phyloP scores from a whole-genome alignment of 2,888 invertebrate genomes.

The Drosophila aldrichi region DNA sequence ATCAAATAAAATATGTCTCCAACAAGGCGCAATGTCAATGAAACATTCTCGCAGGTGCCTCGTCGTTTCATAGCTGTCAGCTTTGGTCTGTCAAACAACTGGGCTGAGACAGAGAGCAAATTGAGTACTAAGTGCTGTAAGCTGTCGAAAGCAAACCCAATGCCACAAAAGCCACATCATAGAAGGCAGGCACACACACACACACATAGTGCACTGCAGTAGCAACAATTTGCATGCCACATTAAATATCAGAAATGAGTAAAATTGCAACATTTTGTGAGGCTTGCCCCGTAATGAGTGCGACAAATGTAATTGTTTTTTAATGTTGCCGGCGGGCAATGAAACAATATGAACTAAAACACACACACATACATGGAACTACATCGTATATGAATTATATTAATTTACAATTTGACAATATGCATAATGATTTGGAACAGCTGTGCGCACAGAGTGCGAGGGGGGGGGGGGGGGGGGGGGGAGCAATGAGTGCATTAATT shows the following conservation, averaged over 20 bases:
- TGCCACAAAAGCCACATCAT: conserved; percentile 2
- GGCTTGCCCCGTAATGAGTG: conserved; percentile 21
- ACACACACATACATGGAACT: background rate
- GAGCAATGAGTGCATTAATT: background rate
- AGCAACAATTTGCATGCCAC: background rate
- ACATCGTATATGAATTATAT: background rate
- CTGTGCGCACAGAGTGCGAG: background rate
- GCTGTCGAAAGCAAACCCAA: conserved; percentile 5
- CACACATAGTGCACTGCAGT: background rate
- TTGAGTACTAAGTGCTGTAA: background rate
- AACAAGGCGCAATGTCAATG: background rate
- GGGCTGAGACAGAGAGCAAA: background rate
- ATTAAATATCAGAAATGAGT: conserved; percentile 12
- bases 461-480: no score
- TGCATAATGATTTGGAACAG: conserved; percentile 8
- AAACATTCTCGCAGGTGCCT: background rate
- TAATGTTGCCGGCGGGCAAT: conserved; percentile 13
- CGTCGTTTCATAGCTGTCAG: conserved; percentile 10
- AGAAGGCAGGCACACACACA: background rate
- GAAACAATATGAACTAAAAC: background rate
- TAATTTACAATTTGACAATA: background rate
- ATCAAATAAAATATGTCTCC: background rate
- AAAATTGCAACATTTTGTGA: conserved; percentile 2
- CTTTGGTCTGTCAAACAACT: background rate
- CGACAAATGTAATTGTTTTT: conserved; percentile 39